Percentiles rank a stretch among this genome's conserved stretches.
phyloP scores from a whole-genome alignment of 2,797 vertebrate species.

The Premnoplex brunnescens region DNA sequence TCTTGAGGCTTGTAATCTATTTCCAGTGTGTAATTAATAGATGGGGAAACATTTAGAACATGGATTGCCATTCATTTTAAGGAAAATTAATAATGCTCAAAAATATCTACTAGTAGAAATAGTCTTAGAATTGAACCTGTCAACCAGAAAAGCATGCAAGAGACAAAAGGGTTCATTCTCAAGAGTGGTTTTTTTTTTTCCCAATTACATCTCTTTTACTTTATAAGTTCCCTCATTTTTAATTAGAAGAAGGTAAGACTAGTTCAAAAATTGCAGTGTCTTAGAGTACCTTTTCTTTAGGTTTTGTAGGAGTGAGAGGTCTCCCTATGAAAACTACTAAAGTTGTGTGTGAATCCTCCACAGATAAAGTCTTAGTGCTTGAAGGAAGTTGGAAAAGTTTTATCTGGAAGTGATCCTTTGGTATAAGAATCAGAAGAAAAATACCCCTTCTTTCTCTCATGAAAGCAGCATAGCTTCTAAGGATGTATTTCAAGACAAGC shows the following conservation, averaged over 20 bases:
- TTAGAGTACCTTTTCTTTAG: neutral
- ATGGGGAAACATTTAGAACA: neutral
- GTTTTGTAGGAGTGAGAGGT: neutral
- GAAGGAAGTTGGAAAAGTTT: neutral
- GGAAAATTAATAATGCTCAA: neutral
- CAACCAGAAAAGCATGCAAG: neutral
- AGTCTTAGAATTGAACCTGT: neutral
- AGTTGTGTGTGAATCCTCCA: neutral
- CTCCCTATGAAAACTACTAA: neutral
- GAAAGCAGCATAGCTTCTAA: neutral
- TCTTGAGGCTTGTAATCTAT: neutral
- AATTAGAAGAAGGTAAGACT: neutral
- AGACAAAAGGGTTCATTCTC: neutral
- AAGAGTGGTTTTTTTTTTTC: neutral
- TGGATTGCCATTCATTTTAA: neutral
- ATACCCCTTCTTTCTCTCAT: neutral
- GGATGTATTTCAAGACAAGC: neutral
- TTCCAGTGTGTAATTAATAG: neutral
- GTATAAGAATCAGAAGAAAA: neutral
- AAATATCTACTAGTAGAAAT: neutral
- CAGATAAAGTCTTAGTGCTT: neutral
- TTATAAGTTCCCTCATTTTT: neutral
- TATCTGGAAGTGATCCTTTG: neutral
- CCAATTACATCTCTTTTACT: neutral
- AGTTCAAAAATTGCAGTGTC: neutral